A percentile compares a stretch with the other conserved stretches of the same genome.
phyloP scores from a whole-genome alignment of 2,797 vertebrate genomes.

The Odontamblyopus lacepedii region DNA sequence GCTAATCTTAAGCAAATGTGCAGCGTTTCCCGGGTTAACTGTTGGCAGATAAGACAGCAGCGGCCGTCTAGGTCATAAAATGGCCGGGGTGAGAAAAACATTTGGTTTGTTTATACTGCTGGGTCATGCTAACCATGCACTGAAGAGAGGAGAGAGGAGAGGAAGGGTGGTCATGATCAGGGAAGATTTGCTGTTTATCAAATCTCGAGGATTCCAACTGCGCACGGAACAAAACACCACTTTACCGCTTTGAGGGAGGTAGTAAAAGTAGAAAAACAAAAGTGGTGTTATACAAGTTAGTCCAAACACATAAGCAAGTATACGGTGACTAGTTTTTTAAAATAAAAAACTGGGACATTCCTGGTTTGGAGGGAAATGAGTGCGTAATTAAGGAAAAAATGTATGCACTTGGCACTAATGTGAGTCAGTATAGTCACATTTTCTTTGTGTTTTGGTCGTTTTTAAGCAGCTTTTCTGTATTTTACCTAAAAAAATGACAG shows the following conservation, averaged over 20 bases:
- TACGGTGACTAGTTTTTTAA: too few species aligned
- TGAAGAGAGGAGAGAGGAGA: slow-evolving; percentile 26
- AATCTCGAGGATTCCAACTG: slow-evolving; percentile 52
- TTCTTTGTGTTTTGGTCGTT: too few species aligned
- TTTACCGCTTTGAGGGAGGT: slow-evolving; percentile 14
- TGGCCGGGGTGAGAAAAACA: slow-evolving; percentile 58
- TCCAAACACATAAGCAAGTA: neutral
- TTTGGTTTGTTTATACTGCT: slow-evolving; percentile 63
- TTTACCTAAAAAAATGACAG: too few species aligned
- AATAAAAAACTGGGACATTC: too few species aligned
- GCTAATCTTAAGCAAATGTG: slow-evolving; percentile 37
- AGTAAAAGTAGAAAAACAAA: neutral
- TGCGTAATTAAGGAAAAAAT: too few species aligned
- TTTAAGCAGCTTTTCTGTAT: too few species aligned
- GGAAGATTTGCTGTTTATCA: slow-evolving; percentile 63
- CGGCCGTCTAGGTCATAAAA: slow-evolving; percentile 59
- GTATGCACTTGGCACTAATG: too few species aligned
- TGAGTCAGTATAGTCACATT: too few species aligned
- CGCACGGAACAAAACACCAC: slow-evolving; percentile 36
- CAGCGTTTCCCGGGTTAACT: slow-evolving; percentile 21
- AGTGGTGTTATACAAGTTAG: neutral
- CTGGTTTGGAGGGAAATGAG: too few species aligned
- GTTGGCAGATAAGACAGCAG: slow-evolving; percentile 51
- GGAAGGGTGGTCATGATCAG: slow-evolving; percentile 31
- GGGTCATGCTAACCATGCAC: slow-evolving; percentile 60